Conservation (phyloP, 2,113 vertebrate species). For the Oceanites oceanicus region DNA sequence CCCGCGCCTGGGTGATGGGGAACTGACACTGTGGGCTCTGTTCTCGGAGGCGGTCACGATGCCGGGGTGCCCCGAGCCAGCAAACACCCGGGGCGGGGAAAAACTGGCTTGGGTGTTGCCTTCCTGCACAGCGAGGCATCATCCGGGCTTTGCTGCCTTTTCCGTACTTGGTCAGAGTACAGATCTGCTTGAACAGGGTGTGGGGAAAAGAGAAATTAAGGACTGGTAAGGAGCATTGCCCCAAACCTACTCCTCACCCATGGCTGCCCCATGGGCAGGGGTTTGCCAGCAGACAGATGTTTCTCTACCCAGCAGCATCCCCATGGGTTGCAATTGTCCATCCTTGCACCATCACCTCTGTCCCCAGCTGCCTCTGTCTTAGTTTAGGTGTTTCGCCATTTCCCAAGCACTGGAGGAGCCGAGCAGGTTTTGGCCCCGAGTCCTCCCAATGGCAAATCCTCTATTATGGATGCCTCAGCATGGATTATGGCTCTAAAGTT, state of each 20-base stretch:
- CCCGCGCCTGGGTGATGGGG: background rate
- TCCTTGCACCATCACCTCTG: background rate
- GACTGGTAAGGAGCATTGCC: background rate
- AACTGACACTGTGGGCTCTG: constrained; percentile 58
- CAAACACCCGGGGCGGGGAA: background rate
- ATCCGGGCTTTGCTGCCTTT: background rate
- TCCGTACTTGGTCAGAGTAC: background rate
- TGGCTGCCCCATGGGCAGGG: background rate
- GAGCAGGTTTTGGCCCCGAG: background rate
- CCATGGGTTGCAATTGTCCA: background rate
- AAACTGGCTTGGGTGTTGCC: constrained; percentile 16
- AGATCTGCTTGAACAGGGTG: background rate
- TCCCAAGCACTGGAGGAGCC: background rate
- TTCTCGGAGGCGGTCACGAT: constrained; percentile 15
- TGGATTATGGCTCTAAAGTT: constrained; percentile 34
- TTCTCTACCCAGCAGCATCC: background rate
- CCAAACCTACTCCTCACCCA: background rate
- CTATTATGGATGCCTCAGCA: background rate
- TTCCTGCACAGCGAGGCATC: background rate
- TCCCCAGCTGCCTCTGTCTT: background rate
- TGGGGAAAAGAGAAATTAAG: background rate
- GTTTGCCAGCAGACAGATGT: background rate
- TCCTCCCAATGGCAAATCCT: background rate
- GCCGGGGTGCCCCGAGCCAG: background rate
- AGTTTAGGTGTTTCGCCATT: background rate